Conservation (phyloP, 2,797 vertebrate species). For the Aphelocoma californica region DNA sequence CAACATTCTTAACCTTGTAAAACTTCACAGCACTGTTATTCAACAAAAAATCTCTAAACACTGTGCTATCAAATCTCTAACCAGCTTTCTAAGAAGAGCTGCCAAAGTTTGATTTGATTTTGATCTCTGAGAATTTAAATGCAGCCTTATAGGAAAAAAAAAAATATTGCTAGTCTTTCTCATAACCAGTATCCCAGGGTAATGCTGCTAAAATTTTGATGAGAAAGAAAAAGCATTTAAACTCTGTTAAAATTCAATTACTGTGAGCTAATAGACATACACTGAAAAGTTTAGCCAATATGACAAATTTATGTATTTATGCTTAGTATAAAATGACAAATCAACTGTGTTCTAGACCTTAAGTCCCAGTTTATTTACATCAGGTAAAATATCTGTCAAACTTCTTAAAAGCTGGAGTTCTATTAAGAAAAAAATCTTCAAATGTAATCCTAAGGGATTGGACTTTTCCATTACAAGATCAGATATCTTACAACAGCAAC, state of each 20-base stretch:
- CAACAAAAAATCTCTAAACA: background rate
- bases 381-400: background rate
- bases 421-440: background rate
- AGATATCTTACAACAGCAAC: background rate
- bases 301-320: background rate
- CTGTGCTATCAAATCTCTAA: background rate
- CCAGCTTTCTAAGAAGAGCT: background rate
- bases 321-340: background rate
- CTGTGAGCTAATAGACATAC: background rate
- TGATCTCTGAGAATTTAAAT: slow-evolving; percentile 26
- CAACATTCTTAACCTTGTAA: background rate
- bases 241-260: background rate
- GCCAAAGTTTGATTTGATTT: slow-evolving; percentile 25
- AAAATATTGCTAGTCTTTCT: background rate
- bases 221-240: background rate
- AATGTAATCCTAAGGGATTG: background rate
- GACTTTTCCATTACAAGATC: background rate
- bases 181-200: background rate
- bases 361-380: background rate
- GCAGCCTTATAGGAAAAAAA: background rate
- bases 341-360: background rate
- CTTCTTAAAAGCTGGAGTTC: background rate
- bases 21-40: background rate
- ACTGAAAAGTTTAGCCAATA: background rate
- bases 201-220: slow-evolving; percentile 21